These are phyloP conservation scores for Stichopus chloronotus DNA, from an alignment of 35 echinoderm and acorn worm species.

Conservation along the genomic window DNA sequence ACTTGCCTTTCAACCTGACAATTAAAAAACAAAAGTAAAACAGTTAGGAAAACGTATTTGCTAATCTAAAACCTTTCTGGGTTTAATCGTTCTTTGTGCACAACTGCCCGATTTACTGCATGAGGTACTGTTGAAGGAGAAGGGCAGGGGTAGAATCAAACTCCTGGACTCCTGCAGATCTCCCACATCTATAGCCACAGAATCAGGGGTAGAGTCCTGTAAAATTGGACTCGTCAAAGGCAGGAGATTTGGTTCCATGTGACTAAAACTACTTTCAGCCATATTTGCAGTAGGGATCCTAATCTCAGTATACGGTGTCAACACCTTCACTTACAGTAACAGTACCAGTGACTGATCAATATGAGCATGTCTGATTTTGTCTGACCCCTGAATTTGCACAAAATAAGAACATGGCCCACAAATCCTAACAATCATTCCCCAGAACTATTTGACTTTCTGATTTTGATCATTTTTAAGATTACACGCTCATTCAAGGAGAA, in stretches of 20 bases:
- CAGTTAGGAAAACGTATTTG: too few species aligned
- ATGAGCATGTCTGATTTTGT: background rate
- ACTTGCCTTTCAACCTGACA: too few species aligned
- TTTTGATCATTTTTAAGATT: conserved; percentile 49
- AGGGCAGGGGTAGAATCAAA: conserved; percentile 19
- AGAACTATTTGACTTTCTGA: conserved; percentile 55
- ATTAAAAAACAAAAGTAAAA: too few species aligned
- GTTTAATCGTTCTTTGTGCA: conserved; percentile 2
- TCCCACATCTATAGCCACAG: background rate
- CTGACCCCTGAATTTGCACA: conserved; percentile 47
- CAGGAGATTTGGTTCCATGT: background rate
- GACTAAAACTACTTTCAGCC: background rate
- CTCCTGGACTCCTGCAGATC: background rate
- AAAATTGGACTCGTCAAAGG: background rate
- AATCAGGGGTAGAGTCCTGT: background rate
- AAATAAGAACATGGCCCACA: conserved; percentile 59
- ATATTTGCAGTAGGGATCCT: background rate
- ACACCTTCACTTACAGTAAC: conserved; percentile 10
- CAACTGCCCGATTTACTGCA: background rate
- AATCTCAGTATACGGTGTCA: background rate
- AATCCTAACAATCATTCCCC: conserved; percentile 57
- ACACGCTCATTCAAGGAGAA: conserved; percentile 47
- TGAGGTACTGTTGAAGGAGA: background rate
- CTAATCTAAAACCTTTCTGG: conserved; percentile 13
- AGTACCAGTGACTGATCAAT: conserved; percentile 22